These are phyloP conservation scores for Menidia beryllina DNA, from an alignment of 2,113 vertebrate genomes.

Conservation along the genomic window DNA sequence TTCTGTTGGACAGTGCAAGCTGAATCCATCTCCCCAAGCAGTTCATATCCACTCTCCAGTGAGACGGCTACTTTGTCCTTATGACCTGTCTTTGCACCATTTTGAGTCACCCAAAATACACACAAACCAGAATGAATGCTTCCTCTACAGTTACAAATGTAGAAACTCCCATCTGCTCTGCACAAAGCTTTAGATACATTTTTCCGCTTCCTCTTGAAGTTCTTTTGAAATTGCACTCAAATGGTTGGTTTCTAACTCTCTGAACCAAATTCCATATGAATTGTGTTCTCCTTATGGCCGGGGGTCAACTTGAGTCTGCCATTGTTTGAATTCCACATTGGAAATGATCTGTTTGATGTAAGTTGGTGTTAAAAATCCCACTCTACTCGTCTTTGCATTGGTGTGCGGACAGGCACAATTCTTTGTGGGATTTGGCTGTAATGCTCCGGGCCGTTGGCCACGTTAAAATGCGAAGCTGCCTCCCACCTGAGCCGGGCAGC, in stretches of 20 bases:
- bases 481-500: slow-evolving; percentile 69
- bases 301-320: slow-evolving; percentile 54
- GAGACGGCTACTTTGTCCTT: slow-evolving; percentile 67
- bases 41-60: slow-evolving; percentile 75
- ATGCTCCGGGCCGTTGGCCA: slow-evolving; percentile 47
- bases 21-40: slow-evolving; percentile 78
- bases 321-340: too few relatives aligned
- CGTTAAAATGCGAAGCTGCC: slow-evolving; percentile 79
- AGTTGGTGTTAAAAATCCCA: slow-evolving; percentile 24
- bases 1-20: slow-evolving; percentile 74
- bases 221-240: slow-evolving; percentile 27
- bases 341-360: slow-evolving; percentile 67
- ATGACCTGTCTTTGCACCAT: slow-evolving; percentile 62
- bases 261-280: background rate
- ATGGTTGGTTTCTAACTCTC: slow-evolving; percentile 44
- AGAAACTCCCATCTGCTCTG: slow-evolving; percentile 4
- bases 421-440: slow-evolving; percentile 66
- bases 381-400: slow-evolving; percentile 64
- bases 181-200: slow-evolving; percentile 27
- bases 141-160: slow-evolving; percentile 7
- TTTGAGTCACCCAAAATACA: slow-evolving; percentile 36
- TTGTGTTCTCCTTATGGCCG: background rate
- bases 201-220: slow-evolving; percentile 15
- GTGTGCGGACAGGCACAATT: slow-evolving; percentile 35
- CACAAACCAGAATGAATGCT: slow-evolving; percentile 24